phyloP scores from a whole-genome alignment of 1,140 invertebrate species.

The Sarcophaga bullata region DNA sequence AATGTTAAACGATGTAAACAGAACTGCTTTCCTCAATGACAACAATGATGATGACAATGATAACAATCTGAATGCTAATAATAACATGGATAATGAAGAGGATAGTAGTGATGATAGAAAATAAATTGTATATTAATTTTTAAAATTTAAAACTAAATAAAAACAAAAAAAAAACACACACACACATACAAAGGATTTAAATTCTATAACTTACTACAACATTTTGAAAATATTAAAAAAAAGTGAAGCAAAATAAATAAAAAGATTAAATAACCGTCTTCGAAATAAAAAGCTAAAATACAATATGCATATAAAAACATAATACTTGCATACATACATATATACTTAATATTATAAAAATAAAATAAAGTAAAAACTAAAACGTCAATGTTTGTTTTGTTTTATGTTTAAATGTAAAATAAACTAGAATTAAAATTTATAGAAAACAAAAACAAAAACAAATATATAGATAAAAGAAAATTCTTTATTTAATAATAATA shows the following conservation, averaged over 20 bases:
- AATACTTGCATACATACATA: too few relatives aligned
- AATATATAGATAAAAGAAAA: not conserved
- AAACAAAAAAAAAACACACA: not conserved
- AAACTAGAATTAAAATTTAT: conserved; percentile 56
- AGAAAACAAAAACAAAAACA: conserved; percentile 28
- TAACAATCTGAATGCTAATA: not conserved
- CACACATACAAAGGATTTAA: not conserved
- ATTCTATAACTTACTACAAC: not conserved
- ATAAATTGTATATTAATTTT: conserved; percentile 1
- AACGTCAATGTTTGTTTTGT: not conserved
- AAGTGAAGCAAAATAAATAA: not conserved
- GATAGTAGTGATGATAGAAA: conserved; percentile 16
- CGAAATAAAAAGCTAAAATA: not conserved
- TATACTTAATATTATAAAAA: not conserved
- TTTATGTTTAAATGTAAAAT: conserved; percentile 10
- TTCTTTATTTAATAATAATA: too few relatives aligned
- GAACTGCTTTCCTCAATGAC: not conserved
- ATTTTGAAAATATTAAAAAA: not conserved
- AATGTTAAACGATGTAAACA: conserved; percentile 1
- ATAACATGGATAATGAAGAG: conserved; percentile 26
- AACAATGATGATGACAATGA: conserved; percentile 7
- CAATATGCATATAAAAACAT: not conserved
- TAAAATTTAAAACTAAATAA: not conserved
- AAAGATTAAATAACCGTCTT: not conserved
- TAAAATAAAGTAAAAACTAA: not conserved